Evolutionary conservation across 2,888 invertebrate genomes (phyloP), one percentile per base, ranked within the genome.

Genomic region (Callyntrura sp.): DNA sequence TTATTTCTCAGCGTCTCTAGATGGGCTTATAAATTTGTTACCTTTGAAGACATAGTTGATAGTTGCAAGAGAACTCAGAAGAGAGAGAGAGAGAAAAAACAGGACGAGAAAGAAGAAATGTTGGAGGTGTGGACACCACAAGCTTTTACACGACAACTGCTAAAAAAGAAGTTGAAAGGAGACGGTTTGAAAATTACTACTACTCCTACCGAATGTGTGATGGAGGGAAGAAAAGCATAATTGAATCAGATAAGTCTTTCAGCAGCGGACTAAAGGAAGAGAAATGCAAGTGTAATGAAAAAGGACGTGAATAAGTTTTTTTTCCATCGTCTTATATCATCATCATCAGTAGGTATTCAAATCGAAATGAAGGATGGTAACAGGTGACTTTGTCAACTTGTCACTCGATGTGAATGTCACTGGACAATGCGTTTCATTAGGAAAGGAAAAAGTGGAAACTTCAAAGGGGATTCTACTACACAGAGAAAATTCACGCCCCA

Each of bases 361-460:
- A 79, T 20, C 8, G 23, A 79, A 57, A 79, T 79, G 79, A 55
- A 79, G 28, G 79, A 48, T 73, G 51, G 70, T 84, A 82, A 57
- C 79, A 86, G 62, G 73, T 68, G 55, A 78, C 68, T 86, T 86
- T 86, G 78, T 86, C 79, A 86, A 79, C 20, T 79, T 86, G 86
- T 86, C 86, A 86, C 79, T 62, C 14, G 14, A 82, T 82, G 79
- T 86, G 51, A 57, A 65, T 68, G 68, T 79, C 70, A 62, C 86
- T 86, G 86, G 86, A 86, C 86, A 86, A 86, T 86, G 86, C 48
- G 62, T 62, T 86, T 86, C 79, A 86, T 86, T 86, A 86, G 62
- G 76, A 45, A 73, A 84, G 17, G 35, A 70, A 35, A 70, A 84
- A 68, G 28, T 68, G 48, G 20, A n/a, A 51, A n/a, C 20, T 51